Conservation (phyloP, 2,113 vertebrate genomes). For the Nematolebias whitei region DNA sequence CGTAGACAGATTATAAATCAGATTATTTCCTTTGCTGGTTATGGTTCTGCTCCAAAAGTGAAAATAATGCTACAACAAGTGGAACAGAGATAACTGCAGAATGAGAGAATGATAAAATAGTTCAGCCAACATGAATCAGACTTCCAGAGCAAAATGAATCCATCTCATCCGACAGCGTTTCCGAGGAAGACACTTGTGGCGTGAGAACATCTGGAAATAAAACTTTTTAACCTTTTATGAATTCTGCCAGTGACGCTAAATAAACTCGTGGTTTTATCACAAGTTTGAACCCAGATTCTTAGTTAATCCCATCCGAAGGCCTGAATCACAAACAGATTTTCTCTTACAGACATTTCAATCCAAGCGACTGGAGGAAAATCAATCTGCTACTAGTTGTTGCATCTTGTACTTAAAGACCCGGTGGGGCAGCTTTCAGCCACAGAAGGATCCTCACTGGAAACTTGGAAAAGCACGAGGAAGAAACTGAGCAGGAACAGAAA, state of each 20-base stretch:
- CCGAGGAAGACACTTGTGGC: background rate
- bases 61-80: background rate
- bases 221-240: background rate
- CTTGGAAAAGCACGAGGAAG: conserved; percentile 4
- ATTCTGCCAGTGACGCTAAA: background rate
- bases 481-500: conserved; percentile 50
- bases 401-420: background rate
- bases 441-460: conserved; percentile 5
- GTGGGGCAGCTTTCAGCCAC: background rate
- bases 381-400: background rate
- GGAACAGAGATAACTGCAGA: too few relatives aligned
- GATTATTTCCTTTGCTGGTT: background rate
- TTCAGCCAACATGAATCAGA: conserved; percentile 4
- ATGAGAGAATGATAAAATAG: background rate
- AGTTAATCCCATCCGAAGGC: background rate
- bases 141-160: background rate
- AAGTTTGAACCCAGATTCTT: background rate
- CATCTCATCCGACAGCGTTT: background rate
- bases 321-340: conserved; percentile 11
- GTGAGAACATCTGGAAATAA: background rate
- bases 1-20: too few relatives aligned
- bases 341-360: background rate
- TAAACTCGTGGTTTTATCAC: background rate
- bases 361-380: background rate
- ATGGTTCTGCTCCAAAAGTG: background rate